These are phyloP conservation scores for Erebia aethiops DNA, from an alignment of 2,888 invertebrate genomes.

Conservation along the genomic window DNA sequence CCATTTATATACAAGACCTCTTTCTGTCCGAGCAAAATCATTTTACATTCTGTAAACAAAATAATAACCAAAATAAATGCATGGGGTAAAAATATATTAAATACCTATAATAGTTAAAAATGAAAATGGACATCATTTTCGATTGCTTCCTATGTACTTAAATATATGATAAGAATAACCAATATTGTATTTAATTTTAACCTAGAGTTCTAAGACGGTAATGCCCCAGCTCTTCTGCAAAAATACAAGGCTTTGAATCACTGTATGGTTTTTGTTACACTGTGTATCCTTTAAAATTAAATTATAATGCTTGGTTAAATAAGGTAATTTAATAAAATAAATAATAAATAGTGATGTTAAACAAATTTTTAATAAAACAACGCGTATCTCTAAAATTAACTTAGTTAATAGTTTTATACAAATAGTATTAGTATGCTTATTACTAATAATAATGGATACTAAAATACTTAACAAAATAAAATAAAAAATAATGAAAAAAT, in stretches of 20 bases:
- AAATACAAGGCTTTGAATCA: no score
- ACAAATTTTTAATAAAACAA: conserved; percentile 42
- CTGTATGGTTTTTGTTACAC: no score
- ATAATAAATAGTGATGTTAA: conserved; percentile 28
- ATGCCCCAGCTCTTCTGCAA: no score
- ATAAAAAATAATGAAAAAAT: conserved; percentile 26
- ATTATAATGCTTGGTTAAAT: no score
- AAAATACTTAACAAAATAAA: conserved; percentile 29
- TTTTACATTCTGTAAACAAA: conserved; percentile 23
- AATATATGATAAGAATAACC: no score
- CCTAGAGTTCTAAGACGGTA: no score
- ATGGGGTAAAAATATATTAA: not conserved
- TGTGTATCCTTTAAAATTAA: no score
- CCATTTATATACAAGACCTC: conserved; percentile 19
- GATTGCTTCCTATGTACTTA: no score
- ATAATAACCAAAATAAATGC: not conserved
- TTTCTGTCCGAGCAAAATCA: conserved; percentile 22
- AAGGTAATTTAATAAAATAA: conserved; percentile 1
- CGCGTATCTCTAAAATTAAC: conserved; percentile 38
- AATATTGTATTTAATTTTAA: no score
- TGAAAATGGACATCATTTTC: no score
- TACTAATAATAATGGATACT: conserved; percentile 3
- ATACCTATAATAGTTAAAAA: no score
- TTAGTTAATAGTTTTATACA: conserved; percentile 41
- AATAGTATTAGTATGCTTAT: conserved; percentile 30